Conservation (phyloP, 2,888 invertebrate genomes). For the Leptogaster cylindrica region DNA sequence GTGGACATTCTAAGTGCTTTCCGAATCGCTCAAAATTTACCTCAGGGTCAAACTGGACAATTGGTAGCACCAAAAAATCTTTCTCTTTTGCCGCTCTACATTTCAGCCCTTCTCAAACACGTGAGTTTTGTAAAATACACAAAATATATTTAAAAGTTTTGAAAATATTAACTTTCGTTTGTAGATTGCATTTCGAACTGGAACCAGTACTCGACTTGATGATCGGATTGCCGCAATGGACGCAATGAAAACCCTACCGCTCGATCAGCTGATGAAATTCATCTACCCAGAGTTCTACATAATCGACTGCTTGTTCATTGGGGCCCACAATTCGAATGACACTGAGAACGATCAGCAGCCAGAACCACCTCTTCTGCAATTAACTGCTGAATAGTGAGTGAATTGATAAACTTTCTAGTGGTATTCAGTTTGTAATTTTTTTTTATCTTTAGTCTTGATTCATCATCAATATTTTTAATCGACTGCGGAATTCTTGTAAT, state of each 20-base stretch:
- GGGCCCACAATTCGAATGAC: slow-evolving; percentile 57
- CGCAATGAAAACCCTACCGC: slow-evolving; percentile 87
- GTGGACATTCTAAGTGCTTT: slow-evolving; percentile 86
- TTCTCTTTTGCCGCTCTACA: slow-evolving; percentile 84
- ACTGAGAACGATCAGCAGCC: slow-evolving; percentile 62
- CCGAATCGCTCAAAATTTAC: slow-evolving; percentile 70
- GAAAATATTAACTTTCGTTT: slow-evolving; percentile 48
- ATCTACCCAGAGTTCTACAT: slow-evolving; percentile 94
- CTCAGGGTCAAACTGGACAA: slow-evolving; percentile 65
- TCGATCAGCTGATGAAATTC: slow-evolving; percentile 77
- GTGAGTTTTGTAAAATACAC: slow-evolving; percentile 64
- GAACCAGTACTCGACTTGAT: slow-evolving; percentile 87
- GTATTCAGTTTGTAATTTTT: background rate
- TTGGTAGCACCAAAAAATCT: slow-evolving; percentile 80
- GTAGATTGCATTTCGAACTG: slow-evolving; percentile 87
- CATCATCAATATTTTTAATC: slow-evolving; percentile 89
- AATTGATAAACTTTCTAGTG: slow-evolving; percentile 34
- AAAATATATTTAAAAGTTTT: background rate
- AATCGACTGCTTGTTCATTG: slow-evolving; percentile 73
- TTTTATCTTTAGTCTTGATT: slow-evolving; percentile 67
- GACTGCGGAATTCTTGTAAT: slow-evolving; percentile 85
- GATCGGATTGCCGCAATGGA: slow-evolving; percentile 94
- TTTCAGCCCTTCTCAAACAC: slow-evolving; percentile 87
- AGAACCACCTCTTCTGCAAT: slow-evolving; percentile 80
- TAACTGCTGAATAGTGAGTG: slow-evolving; percentile 79